Base-by-base conservation (phyloP, 2,797 vertebrate species). In the Melopsittacus undulatus region DNA sequence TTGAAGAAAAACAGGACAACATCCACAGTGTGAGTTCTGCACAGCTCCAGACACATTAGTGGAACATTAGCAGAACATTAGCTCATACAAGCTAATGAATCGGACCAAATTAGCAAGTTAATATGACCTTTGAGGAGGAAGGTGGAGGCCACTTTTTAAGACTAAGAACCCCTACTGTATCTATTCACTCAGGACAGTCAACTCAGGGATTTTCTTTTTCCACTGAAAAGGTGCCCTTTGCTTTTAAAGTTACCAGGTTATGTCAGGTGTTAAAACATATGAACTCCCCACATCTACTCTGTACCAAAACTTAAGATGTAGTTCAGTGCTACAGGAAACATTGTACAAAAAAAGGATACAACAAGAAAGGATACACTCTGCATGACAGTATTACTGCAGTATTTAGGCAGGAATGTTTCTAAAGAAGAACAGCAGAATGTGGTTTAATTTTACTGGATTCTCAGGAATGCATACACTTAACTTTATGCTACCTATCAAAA, bases 281-380 rank as follows among this genome's bases (percentile, higher is more conserved):
- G 57, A 96, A 92, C 59, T 75, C 92, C 90, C 91, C 96, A 95
- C 32, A 83, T 43, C 95, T 97, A 88, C 51, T 92, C 94, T 90
- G 49, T 8, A 64, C 1, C 34, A 90, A 83, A 91, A 75, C 26
- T 32, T 59, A 45, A 45, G 56, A 92, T 74, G 92, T 43, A 92
- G 94, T 96, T 68, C 61, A 96, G 83, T 89, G 94, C 95, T 96
- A 90, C 5, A 30, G 84, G 87, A 97, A 97, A 89, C 94, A 95
- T 92, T 95, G 91, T 89, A 97, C 97, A 96, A 95, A 96, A 92
- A 98, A 98, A 98, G 98, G 98, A 98, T 98, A 98, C 98, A 93
- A 98, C 98, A 97, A 97, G 97, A 98, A 98, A 98, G 98, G 98
- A 98, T 98, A 98, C 98, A 97, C 97, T 98, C 96, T 98, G 98